Percentiles rank a stretch among this genome's conserved stretches.
Conservation (phyloP, 2,888 invertebrate genomes). For the Frankliniella fusca region DNA sequence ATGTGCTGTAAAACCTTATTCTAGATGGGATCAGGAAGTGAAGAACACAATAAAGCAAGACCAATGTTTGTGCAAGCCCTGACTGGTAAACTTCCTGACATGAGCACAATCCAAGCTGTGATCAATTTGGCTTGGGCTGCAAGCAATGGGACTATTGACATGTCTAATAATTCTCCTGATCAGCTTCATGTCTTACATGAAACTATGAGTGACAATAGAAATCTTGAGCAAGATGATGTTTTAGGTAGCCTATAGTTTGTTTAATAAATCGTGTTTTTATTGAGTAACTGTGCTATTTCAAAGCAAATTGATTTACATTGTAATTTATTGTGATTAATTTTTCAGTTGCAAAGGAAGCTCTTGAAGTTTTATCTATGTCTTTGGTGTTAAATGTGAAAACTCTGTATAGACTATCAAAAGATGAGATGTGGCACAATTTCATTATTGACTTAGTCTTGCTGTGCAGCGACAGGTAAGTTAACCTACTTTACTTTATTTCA, state of each 20-base stretch:
- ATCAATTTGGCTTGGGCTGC: constrained; percentile 76
- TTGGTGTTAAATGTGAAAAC: constrained; percentile 85
- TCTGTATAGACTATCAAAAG: constrained; percentile 73
- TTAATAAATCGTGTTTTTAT: constrained; percentile 15
- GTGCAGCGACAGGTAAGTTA: constrained; percentile 50
- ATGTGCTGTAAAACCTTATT: constrained; percentile 9
- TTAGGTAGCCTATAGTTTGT: constrained; percentile 48
- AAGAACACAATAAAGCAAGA: constrained; percentile 38
- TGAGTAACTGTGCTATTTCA: constrained; percentile 44
- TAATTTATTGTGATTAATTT: constrained; percentile 32
- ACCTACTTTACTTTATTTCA: too few species aligned
- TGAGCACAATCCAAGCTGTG: constrained; percentile 66
- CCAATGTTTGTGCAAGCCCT: constrained; percentile 56
- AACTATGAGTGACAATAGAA: constrained; percentile 52
- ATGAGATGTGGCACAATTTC: constrained; percentile 82
- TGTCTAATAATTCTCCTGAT: constrained; percentile 46
- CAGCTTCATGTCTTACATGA: constrained; percentile 62
- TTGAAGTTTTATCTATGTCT: constrained; percentile 87
- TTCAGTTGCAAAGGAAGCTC: constrained; percentile 80
- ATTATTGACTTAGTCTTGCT: constrained; percentile 82
- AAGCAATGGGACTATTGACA: constrained; percentile 47
- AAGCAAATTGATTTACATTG: constrained; percentile 14
- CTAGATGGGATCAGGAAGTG: constrained; percentile 46
- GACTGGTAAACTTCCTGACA: constrained; percentile 67
- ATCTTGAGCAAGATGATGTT: constrained; percentile 64